Evolutionary conservation across 2,888 invertebrate species (phyloP), one percentile per base, ranked within the genome.

Genomic region (Zele albiditarsus): DNA sequence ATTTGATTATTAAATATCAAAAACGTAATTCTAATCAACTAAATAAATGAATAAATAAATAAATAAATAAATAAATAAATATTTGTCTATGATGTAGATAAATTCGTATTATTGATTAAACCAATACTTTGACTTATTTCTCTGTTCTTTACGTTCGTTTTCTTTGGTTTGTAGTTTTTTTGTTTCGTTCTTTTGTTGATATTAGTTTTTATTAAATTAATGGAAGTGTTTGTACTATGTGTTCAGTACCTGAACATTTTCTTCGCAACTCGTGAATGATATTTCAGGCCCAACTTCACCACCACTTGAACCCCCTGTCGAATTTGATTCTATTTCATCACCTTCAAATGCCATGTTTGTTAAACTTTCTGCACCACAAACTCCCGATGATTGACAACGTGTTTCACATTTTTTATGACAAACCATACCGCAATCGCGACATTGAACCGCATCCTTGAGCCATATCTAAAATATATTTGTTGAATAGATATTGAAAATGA

Each of bases 341-440:
- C 86, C 87, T 81, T 89, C 89, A 76, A 83, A 84, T 23, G 89
- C 88, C 80, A 88, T 62, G 4, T 84, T 80, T 8, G 87, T 67
- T 74, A 88, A 38, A 74, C 79, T 84, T 76, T 89, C 89, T 0
- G 91, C 91, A 0, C 91, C 90, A 81, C 95, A 95, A n/a, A 91
- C 91, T 20, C 93, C 93, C 76, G 93, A 92, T 68, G 92, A 91
- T 86, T 95, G 95, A 88, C 97, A 98, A 85, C 96, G 96, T 12
- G 93, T 93, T 79, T 97, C 94, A 89, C 98, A 98, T 88, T 98
- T 98, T 90, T 98, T 98, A 90, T 98, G 98, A 87, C 98, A 98
- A 81, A 96, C 96, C 91, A 98, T 93, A 0, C 94, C 93, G 86
- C 98, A 98, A 79, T 94, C 94, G 71, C 94, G 92, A 89, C 98